phyloP scores from a whole-genome alignment of 2,888 invertebrate species.

The Protophormia terraenovae region DNA sequence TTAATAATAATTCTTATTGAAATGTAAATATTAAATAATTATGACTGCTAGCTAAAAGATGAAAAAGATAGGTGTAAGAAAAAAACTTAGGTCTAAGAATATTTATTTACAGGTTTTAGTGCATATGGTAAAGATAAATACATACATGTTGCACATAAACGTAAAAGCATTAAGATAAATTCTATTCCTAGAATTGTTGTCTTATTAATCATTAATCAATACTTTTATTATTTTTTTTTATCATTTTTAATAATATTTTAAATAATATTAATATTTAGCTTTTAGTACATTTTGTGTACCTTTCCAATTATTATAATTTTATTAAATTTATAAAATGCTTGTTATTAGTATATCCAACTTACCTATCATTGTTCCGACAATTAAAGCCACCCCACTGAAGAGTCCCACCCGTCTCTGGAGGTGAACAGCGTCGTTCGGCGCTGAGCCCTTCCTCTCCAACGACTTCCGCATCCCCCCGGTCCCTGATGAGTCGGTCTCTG shows the following conservation, averaged over 20 bases:
- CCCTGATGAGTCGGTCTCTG: slow-evolving; percentile 83
- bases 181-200: too few species aligned
- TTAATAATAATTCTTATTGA: too few species aligned
- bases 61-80: too few species aligned
- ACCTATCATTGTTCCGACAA: slow-evolving; percentile 99
- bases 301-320: not conserved
- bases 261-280: not conserved
- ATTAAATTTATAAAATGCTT: not conserved
- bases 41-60: too few species aligned
- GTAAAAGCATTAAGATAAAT: too few species aligned
- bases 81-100: too few species aligned
- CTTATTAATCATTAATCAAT: too few species aligned
- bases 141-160: too few species aligned
- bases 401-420: slow-evolving; percentile 99
- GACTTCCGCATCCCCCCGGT: slow-evolving; percentile 82
- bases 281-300: not conserved
- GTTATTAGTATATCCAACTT: slow-evolving; percentile 74
- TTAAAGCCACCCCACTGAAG: slow-evolving; percentile 99
- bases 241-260: not conserved
- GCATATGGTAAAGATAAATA: too few species aligned
- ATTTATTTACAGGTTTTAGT: too few species aligned
- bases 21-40: too few species aligned
- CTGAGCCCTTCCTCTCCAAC: slow-evolving; percentile 96
- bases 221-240: too few species aligned
- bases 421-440: slow-evolving; percentile 98